A percentile compares a stretch with the other conserved stretches of the same genome.
These are phyloP conservation scores for Scytalopus superciliaris DNA, from an alignment of 2,113 vertebrate genomes.

Conservation along the genomic window DNA sequence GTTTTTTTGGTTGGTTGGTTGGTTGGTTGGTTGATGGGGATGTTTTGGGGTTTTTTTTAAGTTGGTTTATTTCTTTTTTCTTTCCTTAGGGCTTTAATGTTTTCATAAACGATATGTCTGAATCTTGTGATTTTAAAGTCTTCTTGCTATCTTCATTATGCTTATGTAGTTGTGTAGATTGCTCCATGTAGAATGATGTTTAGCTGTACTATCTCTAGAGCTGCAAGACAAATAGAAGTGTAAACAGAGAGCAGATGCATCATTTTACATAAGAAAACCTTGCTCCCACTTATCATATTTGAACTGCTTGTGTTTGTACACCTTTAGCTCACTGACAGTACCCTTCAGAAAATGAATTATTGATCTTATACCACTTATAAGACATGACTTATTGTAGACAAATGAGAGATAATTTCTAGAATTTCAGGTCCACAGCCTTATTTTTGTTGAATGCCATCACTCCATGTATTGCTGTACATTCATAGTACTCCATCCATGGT, in stretches of 20 bases:
- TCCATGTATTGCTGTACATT: neutral
- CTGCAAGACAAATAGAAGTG: slow-evolving; percentile 11
- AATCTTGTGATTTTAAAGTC: neutral
- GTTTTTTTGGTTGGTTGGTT: too few species aligned
- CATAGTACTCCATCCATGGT: neutral
- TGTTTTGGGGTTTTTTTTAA: neutral
- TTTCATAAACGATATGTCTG: neutral
- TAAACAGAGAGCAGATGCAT: slow-evolving; percentile 37
- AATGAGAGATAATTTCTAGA: neutral
- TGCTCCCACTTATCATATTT: neutral
- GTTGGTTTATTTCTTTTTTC: neutral
- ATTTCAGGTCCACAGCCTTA: neutral
- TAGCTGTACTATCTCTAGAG: slow-evolving; percentile 4
- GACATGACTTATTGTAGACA: neutral
- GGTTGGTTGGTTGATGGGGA: too few species aligned
- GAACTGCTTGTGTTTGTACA: slow-evolving; percentile 30
- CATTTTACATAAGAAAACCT: slow-evolving; percentile 9
- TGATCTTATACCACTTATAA: neutral
- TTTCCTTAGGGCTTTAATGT: neutral
- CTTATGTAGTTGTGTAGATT: neutral
- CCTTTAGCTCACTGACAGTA: neutral
- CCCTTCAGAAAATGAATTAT: neutral
- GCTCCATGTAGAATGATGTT: neutral
- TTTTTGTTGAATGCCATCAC: neutral
- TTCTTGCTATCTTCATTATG: neutral